Conservation (phyloP, 2,888 invertebrate genomes). For the Leptopterna dolabrata region DNA sequence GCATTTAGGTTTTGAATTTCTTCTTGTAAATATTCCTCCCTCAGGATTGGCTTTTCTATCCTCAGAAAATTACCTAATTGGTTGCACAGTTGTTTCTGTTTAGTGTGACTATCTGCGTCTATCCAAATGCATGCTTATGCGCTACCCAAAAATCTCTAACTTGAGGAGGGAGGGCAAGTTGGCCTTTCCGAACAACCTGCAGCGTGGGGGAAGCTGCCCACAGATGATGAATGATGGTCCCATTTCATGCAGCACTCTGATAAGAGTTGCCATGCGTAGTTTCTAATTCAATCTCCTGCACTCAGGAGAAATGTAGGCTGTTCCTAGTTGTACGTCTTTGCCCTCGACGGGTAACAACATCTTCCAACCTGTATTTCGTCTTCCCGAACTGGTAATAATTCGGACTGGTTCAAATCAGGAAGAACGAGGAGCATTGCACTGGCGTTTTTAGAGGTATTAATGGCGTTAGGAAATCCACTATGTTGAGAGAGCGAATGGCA, state of each 20-base stretch:
- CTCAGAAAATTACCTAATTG: background rate
- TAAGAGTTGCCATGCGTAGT: background rate
- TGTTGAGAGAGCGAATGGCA: background rate
- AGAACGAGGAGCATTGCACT: background rate
- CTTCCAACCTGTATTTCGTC: background rate
- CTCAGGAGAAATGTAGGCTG: background rate
- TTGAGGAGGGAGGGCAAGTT: background rate
- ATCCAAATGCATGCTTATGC: background rate
- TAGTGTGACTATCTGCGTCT: background rate
- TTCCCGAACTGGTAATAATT: background rate
- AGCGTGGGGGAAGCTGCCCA: background rate
- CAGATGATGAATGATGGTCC: background rate
- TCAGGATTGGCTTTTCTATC: background rate
- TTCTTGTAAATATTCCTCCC: background rate
- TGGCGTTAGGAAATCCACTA: background rate
- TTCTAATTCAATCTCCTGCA: background rate
- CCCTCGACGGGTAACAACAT: background rate
- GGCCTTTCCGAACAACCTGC: too few species aligned
- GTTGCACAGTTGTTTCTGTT: background rate
- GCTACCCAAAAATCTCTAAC: background rate
- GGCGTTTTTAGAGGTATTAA: background rate
- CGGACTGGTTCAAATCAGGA: background rate
- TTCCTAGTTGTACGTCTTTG: background rate
- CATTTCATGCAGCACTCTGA: background rate
- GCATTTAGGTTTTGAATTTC: background rate